Conservation (phyloP, 2,797 vertebrate species). For the Setipinna tenuifilis region DNA sequence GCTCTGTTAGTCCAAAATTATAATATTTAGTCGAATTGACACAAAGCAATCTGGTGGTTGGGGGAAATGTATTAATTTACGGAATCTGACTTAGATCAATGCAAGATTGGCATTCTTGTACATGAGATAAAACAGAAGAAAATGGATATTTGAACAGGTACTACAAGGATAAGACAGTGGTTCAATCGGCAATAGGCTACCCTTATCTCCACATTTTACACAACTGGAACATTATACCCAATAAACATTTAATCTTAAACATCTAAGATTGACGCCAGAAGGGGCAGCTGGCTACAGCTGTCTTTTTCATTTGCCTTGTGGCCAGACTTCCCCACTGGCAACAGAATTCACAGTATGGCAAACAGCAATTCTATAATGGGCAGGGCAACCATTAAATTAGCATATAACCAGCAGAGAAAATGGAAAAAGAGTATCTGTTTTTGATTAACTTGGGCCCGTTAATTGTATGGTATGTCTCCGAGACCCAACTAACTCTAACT, state of each 20-base stretch:
- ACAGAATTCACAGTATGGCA: constrained; percentile 5
- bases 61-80: no score
- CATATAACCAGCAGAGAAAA: neutral
- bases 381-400: constrained; percentile 22
- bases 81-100: no score
- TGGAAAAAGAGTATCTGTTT: constrained; percentile 32
- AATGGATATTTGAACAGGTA: constrained; percentile 22
- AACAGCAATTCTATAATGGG: constrained; percentile 27
- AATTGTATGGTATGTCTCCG: neutral
- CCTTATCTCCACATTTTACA: neutral
- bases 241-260: constrained; percentile 24
- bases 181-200: constrained; percentile 23
- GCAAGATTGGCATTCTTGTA: no score
- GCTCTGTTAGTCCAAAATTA: no score
- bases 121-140: neutral
- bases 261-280: constrained; percentile 17
- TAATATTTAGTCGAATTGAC: no score
- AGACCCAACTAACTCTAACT: constrained; percentile 27
- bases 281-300: constrained; percentile 27
- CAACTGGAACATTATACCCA: constrained; percentile 36
- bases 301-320: constrained; percentile 34
- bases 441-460: constrained; percentile 34
- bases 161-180: neutral
- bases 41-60: no score
- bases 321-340: constrained; percentile 35